Percentiles rank a stretch among this genome's conserved stretches.
These are phyloP conservation scores for Sterrhoptilus dennistouni DNA, from an alignment of 2,113 vertebrate genomes.

Conservation along the genomic window DNA sequence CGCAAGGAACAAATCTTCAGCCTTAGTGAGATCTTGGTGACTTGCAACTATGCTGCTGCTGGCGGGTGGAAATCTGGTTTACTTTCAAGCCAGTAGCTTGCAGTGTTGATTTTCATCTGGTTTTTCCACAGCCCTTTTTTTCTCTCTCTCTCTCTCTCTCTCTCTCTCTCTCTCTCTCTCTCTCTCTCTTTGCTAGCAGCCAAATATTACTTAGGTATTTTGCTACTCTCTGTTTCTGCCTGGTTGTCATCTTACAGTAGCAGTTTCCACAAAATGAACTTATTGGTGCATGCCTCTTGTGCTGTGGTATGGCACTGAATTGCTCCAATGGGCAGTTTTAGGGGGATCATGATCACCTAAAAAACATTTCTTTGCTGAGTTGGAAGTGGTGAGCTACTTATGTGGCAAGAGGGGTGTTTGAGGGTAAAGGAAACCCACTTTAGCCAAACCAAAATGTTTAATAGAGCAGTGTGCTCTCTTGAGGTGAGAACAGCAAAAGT, in stretches of 20 bases:
- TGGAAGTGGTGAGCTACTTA: neutral
- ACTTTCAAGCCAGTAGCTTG: neutral
- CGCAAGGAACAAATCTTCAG: constrained; percentile 30
- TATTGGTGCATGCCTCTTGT: fast-evolving
- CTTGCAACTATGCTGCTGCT: neutral
- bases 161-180: too few relatives aligned
- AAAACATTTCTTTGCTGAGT: neutral
- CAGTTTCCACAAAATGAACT: neutral
- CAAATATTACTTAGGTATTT: neutral
- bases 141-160: too few relatives aligned
- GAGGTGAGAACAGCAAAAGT: neutral
- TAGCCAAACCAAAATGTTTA: neutral
- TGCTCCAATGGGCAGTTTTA: neutral
- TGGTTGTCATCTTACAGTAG: neutral
- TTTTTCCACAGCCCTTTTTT: neutral
- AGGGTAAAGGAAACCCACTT: neutral
- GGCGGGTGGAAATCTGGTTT: neutral
- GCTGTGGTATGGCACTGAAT: neutral
- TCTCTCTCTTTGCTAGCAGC: neutral
- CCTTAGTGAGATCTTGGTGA: neutral
- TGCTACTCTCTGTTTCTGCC: neutral
- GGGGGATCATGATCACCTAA: neutral
- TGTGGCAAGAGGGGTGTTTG: neutral
- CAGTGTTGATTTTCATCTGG: constrained; percentile 3
- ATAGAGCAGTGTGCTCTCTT: neutral